phyloP scores from a whole-genome alignment of 2,113 vertebrate genomes.

The Oostethus manadensis region DNA sequence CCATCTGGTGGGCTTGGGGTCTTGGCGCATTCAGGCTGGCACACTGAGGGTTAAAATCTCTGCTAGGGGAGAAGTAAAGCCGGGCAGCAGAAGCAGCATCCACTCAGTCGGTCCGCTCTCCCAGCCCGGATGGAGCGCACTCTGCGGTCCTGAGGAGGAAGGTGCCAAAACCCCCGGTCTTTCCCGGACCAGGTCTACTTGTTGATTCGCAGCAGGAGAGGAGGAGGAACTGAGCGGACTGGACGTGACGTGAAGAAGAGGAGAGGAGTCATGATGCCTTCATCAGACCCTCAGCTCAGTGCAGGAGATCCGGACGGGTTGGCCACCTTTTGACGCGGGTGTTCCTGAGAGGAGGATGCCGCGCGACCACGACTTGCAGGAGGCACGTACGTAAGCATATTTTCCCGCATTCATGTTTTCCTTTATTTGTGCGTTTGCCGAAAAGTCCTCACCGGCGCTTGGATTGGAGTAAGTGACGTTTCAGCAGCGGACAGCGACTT shows the following conservation, averaged over 20 bases:
- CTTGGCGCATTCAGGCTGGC: conserved; percentile 1
- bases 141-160: conserved; percentile 30
- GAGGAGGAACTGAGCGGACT: background rate
- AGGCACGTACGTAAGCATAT: conserved; percentile 36
- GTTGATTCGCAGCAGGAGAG: conserved; percentile 68
- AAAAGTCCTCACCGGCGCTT: too few relatives aligned
- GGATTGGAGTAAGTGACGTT: conserved; percentile 3
- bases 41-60: conserved; percentile 61
- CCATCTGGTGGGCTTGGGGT: background rate
- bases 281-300: conserved; percentile 20
- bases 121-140: conserved; percentile 6
- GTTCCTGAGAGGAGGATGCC: conserved; percentile 27
- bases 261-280: conserved; percentile 33
- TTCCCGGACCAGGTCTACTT: conserved; percentile 60
- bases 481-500: conserved; percentile 61
- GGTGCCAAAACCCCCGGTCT: conserved; percentile 1
- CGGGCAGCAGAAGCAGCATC: conserved; percentile 1
- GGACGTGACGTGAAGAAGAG: too few relatives aligned
- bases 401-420: background rate
- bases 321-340: conserved; percentile 35
- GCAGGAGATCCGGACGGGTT: conserved; percentile 19
- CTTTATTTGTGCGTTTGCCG: background rate
- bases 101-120: background rate
- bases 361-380: conserved; percentile 6
- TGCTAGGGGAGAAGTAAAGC: conserved; percentile 63